Conservation (phyloP, 2,888 invertebrate species). For the Ectemnius cavifrons region DNA sequence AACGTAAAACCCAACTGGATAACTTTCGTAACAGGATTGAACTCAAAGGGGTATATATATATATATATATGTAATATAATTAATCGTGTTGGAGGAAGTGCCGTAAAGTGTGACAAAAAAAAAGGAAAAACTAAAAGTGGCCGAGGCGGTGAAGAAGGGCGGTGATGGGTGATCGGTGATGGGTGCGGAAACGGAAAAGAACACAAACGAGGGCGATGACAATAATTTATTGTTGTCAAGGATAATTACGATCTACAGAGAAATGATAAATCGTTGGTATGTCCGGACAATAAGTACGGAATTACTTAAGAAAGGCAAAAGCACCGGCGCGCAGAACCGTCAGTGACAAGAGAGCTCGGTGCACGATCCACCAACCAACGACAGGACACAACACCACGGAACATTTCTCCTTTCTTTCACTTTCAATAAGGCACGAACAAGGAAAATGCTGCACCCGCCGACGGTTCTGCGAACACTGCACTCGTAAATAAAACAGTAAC, state of each 20-base stretch:
- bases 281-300: constrained; percentile 73
- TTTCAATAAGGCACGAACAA: neutral
- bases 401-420: neutral
- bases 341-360: constrained; percentile 16
- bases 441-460: constrained; percentile 24
- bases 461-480: constrained; percentile 55
- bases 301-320: constrained; percentile 56
- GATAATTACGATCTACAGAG: constrained; percentile 70
- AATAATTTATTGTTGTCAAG: constrained; percentile 76
- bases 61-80: too few species aligned
- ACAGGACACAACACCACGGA: neutral
- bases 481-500: constrained; percentile 54
- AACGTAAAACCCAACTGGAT: constrained; percentile 1
- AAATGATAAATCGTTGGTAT: constrained; percentile 68
- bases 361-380: neutral
- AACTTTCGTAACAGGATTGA: too few species aligned
- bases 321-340: constrained; percentile 53
- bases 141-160: too few species aligned
- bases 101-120: neutral
- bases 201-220: constrained; percentile 55
- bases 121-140: neutral
- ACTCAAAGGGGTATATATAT: too few species aligned
- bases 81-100: too few species aligned
- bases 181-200: neutral
- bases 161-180: neutral